Evolutionary conservation across 2,113 vertebrate genomes (phyloP), one percentile per base, ranked within the genome.

Genomic region (Percopsis transmontana): DNA sequence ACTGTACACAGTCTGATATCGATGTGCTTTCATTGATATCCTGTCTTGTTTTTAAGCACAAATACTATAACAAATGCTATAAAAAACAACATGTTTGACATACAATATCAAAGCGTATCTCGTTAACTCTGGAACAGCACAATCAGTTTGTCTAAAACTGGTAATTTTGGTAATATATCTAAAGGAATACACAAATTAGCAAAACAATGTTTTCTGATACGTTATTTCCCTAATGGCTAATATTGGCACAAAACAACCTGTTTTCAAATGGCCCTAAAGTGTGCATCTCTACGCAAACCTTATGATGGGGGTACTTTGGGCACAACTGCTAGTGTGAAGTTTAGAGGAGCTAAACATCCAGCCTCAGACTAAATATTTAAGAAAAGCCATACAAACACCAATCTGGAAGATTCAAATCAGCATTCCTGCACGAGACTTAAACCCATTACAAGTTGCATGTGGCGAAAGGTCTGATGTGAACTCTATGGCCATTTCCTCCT

Each of bases 401-500:
- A 4, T 23, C 63, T 57, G 44, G 8, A 1, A 21, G 23, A 19
- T 39, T 47, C 51, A 53, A 23, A 23, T 52, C 1, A 20, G 16
- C 7, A 48, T 48, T 20, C 19, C 59, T 54, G 12, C 27, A 48
- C 42, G 13, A n/a, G 45, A n/a, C 15, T 16, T 14, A 50, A 18
- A 11, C 19, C 27, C 5, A 33, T 33, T 33, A 33, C 4, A 33
- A 33, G 68, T 75, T 50, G 65, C 24, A 24, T 27, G 19, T 42
- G 33, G 64, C 27, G 42, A 76, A 77, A 70, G 61, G 62, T 61
- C 57, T 58, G 52, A 64, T 10, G 50, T 48, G 69, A 55, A 24
- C 52, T 20, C 18, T 23, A 23, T 12, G 27, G 27, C 33, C 2
- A 3, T 80, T 67, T 80, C 64, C 47, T 45, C 45, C 40, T 45